Evolutionary conservation across 2,888 invertebrate species (phyloP).

Genomic region (Megastigmus dorsalis): DNA sequence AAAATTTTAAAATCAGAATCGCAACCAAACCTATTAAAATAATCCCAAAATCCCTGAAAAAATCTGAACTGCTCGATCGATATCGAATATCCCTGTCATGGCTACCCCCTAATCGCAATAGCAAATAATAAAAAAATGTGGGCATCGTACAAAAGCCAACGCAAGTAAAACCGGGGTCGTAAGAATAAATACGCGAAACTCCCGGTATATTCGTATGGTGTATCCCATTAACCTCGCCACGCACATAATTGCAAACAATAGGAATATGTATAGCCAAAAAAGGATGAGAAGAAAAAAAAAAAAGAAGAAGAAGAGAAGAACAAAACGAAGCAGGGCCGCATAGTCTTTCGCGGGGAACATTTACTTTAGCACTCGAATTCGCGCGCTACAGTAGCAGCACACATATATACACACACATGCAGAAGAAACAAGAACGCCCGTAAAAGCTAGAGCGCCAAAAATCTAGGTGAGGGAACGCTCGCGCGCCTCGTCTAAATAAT

Average conservation of each 20-base stretch:
- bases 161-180: too few species aligned
- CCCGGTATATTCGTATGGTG: not conserved
- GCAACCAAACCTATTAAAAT: too few species aligned
- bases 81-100: too few species aligned
- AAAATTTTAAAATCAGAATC: too few species aligned
- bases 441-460: not conserved
- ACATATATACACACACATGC: not conserved
- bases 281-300: not conserved
- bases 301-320: not conserved
- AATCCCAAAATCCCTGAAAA: too few species aligned
- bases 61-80: too few species aligned
- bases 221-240: not conserved
- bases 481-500: too few species aligned
- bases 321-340: not conserved
- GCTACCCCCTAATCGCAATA: too few species aligned
- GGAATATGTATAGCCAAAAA: not conserved
- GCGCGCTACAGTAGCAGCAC: too few species aligned
- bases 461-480: not conserved
- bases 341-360: not conserved
- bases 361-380: conserved; percentile 49
- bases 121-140: too few species aligned
- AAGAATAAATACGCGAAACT: not conserved
- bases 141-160: too few species aligned
- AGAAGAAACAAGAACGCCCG: not conserved
- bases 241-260: too few species aligned